Percentiles rank a stretch among this genome's conserved stretches.
Conservation (phyloP, 1,140 invertebrate species). For the Drosophila leontia region DNA sequence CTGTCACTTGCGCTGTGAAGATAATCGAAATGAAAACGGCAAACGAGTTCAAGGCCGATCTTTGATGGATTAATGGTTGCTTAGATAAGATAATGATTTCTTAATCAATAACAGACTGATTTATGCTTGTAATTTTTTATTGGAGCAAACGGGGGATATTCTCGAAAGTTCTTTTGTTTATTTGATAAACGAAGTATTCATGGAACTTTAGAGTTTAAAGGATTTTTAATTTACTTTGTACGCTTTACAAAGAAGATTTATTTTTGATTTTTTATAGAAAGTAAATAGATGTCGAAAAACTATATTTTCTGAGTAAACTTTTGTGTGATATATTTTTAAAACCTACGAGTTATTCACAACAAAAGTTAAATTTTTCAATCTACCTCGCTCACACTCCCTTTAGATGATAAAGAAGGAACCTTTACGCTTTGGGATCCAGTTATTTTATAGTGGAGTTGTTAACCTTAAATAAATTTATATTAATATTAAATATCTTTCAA, state of each 20-base stretch:
- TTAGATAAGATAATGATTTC: conserved; percentile 39
- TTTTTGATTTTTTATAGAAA: neutral
- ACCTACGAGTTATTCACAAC: neutral
- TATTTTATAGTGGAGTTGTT: neutral
- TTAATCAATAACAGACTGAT: conserved; percentile 24
- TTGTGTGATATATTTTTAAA: no score
- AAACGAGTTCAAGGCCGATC: conserved; percentile 29
- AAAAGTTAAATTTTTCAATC: no score
- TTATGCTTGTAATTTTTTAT: conserved; percentile 21
- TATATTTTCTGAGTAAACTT: neutral
- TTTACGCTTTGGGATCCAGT: no score
- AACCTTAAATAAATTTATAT: neutral
- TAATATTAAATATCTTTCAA: no score
- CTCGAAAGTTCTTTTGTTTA: conserved; percentile 1
- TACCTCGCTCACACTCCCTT: neutral
- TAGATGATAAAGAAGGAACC: no score
- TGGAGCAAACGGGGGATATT: neutral
- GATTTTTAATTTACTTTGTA: neutral
- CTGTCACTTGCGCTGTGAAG: conserved; percentile 23
- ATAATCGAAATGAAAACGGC: conserved; percentile 18
- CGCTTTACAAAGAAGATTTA: neutral
- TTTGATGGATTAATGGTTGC: conserved; percentile 38
- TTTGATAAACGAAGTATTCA: neutral
- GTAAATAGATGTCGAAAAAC: neutral
- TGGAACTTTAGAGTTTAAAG: neutral